phyloP scores from a whole-genome alignment of 37 sponge, comb jelly and placozoan genomes.

The Mnemiopsis leidyi region DNA sequence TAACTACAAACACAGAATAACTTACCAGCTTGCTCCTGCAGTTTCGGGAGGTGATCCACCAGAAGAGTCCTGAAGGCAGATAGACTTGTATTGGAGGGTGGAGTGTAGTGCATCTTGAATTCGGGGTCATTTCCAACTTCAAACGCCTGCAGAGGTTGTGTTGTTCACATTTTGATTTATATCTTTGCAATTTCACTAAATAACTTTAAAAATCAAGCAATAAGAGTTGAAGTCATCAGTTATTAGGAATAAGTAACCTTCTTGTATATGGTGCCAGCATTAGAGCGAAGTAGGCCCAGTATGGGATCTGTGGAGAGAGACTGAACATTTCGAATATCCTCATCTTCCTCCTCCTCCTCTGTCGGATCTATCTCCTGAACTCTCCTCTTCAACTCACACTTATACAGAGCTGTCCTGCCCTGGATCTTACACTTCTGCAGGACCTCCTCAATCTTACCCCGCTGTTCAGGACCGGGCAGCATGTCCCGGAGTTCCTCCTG shows the following conservation, averaged over 20 bases:
- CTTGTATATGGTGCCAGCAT: conserved; percentile 21
- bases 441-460: background rate
- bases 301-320: background rate
- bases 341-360: background rate
- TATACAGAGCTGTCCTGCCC: background rate
- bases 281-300: background rate
- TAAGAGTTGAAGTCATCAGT: no score
- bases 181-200: no score
- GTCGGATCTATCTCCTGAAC: background rate
- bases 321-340: background rate
- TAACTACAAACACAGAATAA: no score
- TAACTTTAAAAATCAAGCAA: no score
- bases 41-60: conserved; percentile 1
- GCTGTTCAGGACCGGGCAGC: background rate
- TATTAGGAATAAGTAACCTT: no score
- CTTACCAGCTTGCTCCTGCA: background rate
- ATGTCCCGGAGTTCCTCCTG: background rate
- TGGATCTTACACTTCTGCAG: background rate
- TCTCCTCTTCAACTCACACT: background rate
- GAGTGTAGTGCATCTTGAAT: conserved; percentile 44
- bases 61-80: conserved; percentile 34
- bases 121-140: background rate
- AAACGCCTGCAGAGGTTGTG: conserved; percentile 17
- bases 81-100: conserved; percentile 24
- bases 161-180: no score